A percentile compares a stretch with the other conserved stretches of the same genome.
Evolutionary conservation across 1,140 invertebrate genomes (phyloP).

Genomic region (Philaenus spumarius): DNA sequence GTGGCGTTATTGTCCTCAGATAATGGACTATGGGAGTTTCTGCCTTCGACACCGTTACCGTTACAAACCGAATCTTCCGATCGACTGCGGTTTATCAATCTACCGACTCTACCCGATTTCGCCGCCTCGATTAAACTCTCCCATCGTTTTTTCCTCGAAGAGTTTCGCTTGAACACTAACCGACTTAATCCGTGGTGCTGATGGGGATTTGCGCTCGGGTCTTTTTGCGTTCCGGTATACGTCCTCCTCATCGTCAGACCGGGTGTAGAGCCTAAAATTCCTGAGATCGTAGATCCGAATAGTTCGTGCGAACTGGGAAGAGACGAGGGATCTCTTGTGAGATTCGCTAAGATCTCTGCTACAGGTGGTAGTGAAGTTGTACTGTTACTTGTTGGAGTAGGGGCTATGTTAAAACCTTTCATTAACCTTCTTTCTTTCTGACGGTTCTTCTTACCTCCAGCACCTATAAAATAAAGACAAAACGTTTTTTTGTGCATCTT

Average conservation of each 20-base stretch:
- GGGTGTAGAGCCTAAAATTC: slow-evolving; percentile 35
- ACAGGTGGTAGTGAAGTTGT: slow-evolving; percentile 48
- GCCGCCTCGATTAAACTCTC: slow-evolving; percentile 79
- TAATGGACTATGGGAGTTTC: slow-evolving; percentile 31
- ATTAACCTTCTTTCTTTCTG: slow-evolving; percentile 86
- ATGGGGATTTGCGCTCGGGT: slow-evolving; percentile 2
- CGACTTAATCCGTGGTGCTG: slow-evolving; percentile 15
- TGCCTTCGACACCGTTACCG: slow-evolving; percentile 24
- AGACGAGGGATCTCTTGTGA: slow-evolving; percentile 42
- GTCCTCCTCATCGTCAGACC: slow-evolving; percentile 18
- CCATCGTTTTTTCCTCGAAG: slow-evolving; percentile 44
- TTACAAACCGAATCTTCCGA: slow-evolving; percentile 81
- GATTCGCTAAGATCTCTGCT: slow-evolving; percentile 63
- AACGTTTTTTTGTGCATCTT: slow-evolving; percentile 39
- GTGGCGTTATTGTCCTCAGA: slow-evolving; percentile 34
- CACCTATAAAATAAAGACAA: slow-evolving; percentile 47
- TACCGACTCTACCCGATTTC: slow-evolving; percentile 65
- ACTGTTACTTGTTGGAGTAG: slow-evolving; percentile 43
- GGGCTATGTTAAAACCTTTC: slow-evolving; percentile 89
- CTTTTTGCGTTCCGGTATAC: slow-evolving; percentile 10
- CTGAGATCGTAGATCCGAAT: slow-evolving; percentile 42
- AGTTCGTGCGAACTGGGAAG: slow-evolving; percentile 39
- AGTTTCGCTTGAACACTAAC: slow-evolving; percentile 21
- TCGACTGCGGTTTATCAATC: slow-evolving; percentile 62
- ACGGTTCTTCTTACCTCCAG: slow-evolving; percentile 87